Evolutionary conservation across 1,140 invertebrate species (phyloP).

Genomic region (Neodiprion lecontei): DNA sequence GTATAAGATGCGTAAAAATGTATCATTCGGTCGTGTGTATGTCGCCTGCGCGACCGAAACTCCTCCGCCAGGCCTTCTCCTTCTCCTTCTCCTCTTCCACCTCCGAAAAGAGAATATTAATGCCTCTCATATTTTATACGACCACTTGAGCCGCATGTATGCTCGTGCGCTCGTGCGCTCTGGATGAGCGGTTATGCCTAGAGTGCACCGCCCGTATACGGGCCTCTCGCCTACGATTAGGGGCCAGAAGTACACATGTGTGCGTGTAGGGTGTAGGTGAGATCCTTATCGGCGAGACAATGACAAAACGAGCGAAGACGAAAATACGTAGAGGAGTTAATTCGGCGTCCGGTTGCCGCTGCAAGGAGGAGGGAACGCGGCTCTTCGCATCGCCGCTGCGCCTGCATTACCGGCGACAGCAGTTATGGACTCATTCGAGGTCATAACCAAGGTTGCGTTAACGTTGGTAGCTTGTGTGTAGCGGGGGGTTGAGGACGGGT

Average conservation of each 20-base stretch:
- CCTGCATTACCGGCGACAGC: too few relatives aligned
- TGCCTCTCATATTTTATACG: constrained; percentile 4
- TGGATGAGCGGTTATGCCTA: neutral
- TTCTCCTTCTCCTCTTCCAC: neutral
- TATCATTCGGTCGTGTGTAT: too few relatives aligned
- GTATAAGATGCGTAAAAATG: too few relatives aligned
- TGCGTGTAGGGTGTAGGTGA: neutral
- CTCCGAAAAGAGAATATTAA: neutral
- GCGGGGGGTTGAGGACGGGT: neutral
- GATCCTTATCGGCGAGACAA: constrained; percentile 7
- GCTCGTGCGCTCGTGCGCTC: neutral
- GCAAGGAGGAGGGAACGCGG: neutral
- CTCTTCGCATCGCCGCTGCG: neutral
- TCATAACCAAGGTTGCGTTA: neutral
- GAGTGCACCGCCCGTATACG: too few relatives aligned
- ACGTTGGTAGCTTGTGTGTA: neutral
- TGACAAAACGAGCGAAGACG: constrained; percentile 1
- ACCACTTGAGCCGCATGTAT: neutral
- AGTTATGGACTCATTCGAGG: too few relatives aligned
- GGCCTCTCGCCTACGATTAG: too few relatives aligned
- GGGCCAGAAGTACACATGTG: neutral
- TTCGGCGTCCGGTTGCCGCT: neutral
- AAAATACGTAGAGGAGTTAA: constrained; percentile 7
- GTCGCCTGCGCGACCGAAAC: too few relatives aligned
- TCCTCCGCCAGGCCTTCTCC: neutral